Evolutionary conservation across 2,888 invertebrate genomes (phyloP).

Genomic region (Drosophila dives): DNA sequence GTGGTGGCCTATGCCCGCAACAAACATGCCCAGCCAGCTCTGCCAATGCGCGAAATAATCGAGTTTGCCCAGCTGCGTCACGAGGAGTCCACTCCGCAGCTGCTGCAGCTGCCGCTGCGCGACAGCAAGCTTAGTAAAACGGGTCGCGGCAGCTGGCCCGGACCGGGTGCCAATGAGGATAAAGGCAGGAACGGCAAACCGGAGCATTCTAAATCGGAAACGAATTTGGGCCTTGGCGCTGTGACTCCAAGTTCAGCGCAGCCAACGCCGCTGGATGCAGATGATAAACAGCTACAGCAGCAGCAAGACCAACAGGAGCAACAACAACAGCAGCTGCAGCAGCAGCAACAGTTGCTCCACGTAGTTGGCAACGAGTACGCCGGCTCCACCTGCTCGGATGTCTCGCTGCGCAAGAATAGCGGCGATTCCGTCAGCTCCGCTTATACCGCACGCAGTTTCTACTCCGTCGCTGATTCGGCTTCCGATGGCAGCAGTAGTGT

Average conservation of each 20-base stretch:
- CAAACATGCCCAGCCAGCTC: constrained; percentile 85
- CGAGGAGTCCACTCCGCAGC: constrained; percentile 58
- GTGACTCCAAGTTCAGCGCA: constrained; percentile 51
- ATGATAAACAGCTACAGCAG: constrained; percentile 19
- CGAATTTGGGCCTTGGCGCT: constrained; percentile 86
- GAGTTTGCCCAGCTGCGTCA: constrained; percentile 77
- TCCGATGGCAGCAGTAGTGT: constrained; percentile 66
- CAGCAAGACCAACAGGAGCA: constrained; percentile 11
- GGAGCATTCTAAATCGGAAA: constrained; percentile 94
- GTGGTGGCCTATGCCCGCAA: constrained; percentile 97
- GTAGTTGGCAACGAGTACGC: constrained; percentile 51
- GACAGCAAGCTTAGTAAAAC: constrained; percentile 90
- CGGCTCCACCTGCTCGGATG: constrained; percentile 79
- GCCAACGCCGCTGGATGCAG: constrained; percentile 13
- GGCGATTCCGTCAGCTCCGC: constrained; percentile 86
- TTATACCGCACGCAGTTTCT: constrained; percentile 85
- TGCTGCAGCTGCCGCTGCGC: constrained; percentile 85
- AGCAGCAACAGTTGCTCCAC: constrained; percentile 67
- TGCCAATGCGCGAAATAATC: constrained; percentile 83
- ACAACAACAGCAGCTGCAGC: constrained; percentile 32
- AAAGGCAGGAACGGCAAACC: constrained; percentile 77
- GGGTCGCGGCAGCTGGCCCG: constrained; percentile 94
- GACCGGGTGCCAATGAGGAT: constrained; percentile 86
- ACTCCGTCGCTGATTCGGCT: constrained; percentile 80
- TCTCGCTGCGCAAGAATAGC: constrained; percentile 86